Evolutionary conservation across 2,797 vertebrate species (phyloP).

Genomic region (Phataginus tetradactyla): DNA sequence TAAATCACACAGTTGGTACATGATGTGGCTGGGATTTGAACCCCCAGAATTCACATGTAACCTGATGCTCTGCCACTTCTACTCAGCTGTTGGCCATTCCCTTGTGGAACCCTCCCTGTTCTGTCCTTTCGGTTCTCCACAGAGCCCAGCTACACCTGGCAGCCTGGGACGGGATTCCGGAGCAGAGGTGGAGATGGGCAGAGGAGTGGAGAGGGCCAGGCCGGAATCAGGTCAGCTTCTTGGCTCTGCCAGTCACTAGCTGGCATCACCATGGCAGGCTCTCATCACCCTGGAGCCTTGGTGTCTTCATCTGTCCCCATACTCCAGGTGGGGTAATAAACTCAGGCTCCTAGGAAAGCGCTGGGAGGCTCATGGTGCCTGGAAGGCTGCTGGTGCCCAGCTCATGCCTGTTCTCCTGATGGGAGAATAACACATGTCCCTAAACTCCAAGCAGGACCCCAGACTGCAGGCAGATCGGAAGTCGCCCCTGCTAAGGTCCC

Average conservation of each 20-base stretch:
- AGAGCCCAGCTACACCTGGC: rapidly evolving
- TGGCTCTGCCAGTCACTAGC: neutral
- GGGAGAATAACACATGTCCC: neutral
- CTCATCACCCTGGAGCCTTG: neutral
- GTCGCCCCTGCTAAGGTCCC: neutral
- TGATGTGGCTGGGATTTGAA: neutral
- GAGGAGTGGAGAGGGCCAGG: neutral
- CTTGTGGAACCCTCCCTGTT: rapidly evolving
- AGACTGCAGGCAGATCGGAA: neutral
- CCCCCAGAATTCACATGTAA: neutral
- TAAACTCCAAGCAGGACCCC: neutral
- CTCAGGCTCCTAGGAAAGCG: neutral
- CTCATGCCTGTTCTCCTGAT: rapidly evolving
- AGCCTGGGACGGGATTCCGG: neutral
- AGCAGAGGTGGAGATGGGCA: neutral
- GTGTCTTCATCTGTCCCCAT: neutral
- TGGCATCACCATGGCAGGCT: neutral
- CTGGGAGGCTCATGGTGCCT: no score
- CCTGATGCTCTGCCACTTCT: neutral
- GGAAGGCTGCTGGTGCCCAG: neutral
- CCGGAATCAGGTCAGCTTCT: no score
- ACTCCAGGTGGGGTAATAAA: no score
- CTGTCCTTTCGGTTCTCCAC: neutral
- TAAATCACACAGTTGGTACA: rapidly evolving
- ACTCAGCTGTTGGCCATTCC: neutral